These are phyloP conservation scores for Sphaerophoria taeniata DNA, from an alignment of 2,888 invertebrate genomes.

Conservation along the genomic window DNA sequence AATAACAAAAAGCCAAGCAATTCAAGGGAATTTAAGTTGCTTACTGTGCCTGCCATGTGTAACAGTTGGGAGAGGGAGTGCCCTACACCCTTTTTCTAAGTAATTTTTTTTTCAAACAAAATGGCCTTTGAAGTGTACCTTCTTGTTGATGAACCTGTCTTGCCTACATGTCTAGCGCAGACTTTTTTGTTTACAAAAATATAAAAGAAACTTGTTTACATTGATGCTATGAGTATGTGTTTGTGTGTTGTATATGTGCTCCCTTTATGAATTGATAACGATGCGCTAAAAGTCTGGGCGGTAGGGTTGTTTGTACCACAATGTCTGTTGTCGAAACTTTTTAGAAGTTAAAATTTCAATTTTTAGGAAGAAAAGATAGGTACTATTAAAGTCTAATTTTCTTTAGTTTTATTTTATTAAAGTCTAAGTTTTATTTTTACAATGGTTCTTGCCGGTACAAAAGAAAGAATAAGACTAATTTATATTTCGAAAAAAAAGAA, in stretches of 20 bases:
- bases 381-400: too few species aligned
- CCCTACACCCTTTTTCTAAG: background rate
- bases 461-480: too few species aligned
- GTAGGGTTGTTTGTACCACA: background rate
- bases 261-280: slow-evolving; percentile 10
- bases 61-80: too few species aligned
- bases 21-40: slow-evolving; percentile 11
- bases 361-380: too few species aligned
- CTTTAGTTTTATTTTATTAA: too few species aligned
- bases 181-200: slow-evolving; percentile 8
- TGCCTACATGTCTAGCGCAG: slow-evolving; percentile 12
- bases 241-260: too few species aligned
- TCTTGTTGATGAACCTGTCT: slow-evolving; percentile 3
- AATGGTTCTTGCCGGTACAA: too few species aligned
- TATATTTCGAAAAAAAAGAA: too few species aligned
- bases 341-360: too few species aligned
- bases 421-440: too few species aligned
- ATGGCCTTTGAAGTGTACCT: slow-evolving; percentile 17
- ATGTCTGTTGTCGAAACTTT: background rate
- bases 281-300: background rate
- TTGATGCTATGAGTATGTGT: background rate
- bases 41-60: background rate
- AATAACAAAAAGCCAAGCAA: background rate
- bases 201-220: slow-evolving; percentile 7
- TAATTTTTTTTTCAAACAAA: background rate